Conservation (phyloP, 2,113 vertebrate genomes). For the Passer montanus region DNA sequence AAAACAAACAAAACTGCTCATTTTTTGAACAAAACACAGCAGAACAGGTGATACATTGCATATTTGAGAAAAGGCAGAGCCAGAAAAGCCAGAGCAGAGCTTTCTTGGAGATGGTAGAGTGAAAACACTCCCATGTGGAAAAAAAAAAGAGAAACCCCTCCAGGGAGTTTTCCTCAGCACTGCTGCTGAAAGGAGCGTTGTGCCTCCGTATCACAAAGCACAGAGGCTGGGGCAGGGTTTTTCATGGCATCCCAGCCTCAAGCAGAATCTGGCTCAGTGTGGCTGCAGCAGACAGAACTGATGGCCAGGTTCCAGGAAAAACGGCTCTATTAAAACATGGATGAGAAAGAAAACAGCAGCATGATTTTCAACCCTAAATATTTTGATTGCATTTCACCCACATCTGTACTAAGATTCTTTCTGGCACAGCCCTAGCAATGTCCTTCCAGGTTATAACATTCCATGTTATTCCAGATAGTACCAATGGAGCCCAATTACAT, state of each 20-base stretch:
- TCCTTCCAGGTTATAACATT: not conserved
- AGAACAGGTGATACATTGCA: not conserved
- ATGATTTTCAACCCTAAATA: not conserved
- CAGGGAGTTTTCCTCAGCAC: not conserved
- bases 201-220: not conserved
- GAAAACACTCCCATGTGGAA: not conserved
- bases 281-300: not conserved
- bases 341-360: not conserved
- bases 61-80: not conserved
- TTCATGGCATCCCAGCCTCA: not conserved
- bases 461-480: not conserved
- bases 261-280: not conserved
- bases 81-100: not conserved
- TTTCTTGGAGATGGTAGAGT: not conserved
- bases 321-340: not conserved
- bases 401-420: not conserved
- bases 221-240: not conserved
- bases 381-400: not conserved
- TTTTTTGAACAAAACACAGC: not conserved
- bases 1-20: not conserved
- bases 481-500: not conserved
- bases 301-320: not conserved
- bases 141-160: not conserved
- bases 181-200: not conserved
- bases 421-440: not conserved